Evolutionary conservation across 2,888 invertebrate genomes (phyloP), one percentile per base, ranked within the genome.

Genomic region (Poecilobothrus nobilitatus): DNA sequence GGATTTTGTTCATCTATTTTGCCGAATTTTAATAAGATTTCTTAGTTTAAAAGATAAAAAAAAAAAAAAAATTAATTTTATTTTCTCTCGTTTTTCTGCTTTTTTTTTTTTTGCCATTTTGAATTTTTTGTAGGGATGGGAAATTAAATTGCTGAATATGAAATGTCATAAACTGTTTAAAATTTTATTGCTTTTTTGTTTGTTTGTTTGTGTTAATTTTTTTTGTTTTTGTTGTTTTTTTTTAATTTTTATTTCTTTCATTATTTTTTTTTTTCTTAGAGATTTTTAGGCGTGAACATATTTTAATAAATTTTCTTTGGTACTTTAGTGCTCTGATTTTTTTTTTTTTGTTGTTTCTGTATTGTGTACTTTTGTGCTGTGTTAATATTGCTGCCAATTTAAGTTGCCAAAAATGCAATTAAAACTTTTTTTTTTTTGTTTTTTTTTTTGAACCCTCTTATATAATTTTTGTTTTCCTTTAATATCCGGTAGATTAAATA

Each of bases 111-210:
- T 27, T 27, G 27, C 27, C 27, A 18, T 53, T 53, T 53, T 53
- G 9, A 12, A n/a, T 53, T 53, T 18, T 44, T 10, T 10, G 44
- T 18, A 53, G 53, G 15, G 53, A 53, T 27, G n/a, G 18, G 53
- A 53, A 53, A 53, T 53, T 53, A 53, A 53, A 53, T 53, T 53
- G 53, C 53, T 53, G 53, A 53, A 53, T 53, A 53, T 53, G 53
- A 53, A 53, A 53, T 53, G 53, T 53, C 53, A n/a, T 53, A 53
- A 53, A 53, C 53, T 53, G 53, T n/a, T 53, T 18, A n/a, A 53
- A 53, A 53, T 53, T 53, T 53, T 53, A 12, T 53, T 53, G 15
- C 18, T 53, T 53, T 53, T 18, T 2, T 53, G 27, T 27, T 27
- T 27, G 27, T 27, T 53, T 53, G 18, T 18, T 53, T 53, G 7